Base-by-base conservation (phyloP, 2,888 invertebrate species). In the Agrotis puta region DNA sequence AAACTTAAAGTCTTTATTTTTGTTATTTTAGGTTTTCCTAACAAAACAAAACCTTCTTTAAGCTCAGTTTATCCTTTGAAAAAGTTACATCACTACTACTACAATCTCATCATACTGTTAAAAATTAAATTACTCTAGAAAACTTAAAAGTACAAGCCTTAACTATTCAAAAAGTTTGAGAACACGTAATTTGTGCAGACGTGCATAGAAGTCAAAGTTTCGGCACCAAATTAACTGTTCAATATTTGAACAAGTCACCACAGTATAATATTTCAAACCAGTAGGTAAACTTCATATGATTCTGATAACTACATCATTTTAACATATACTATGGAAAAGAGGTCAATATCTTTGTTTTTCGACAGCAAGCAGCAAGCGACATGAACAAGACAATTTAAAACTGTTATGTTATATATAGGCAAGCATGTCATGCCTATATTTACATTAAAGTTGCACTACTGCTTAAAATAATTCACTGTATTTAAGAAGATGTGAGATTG, bases 161-260 rank as follows among this genome's bases (percentile, higher is more conserved):
- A 45, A 33, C 14, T 53, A 45, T 22, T 45, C 53, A 11, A 68
- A 47, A 68, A 43, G 2, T 24, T 70, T 18, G 2, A 0, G 9
- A 39, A 47, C 27, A 20, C 11, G 9, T 43, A 59, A 71, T 70
- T 50, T 27, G 20, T 59, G n/a, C 50, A 59, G 20, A 24, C 14
- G 43, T 58, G 24, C 43, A 43, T 50, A 18, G 20, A 7, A 24
- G 20, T 43, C 48, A 50, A 58, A 50, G 24, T 72, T 58, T 50
- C 27, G 20, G 3, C 47, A 71, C 47, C 48, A 39, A 70, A 71
- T 71, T 71, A 50, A 43, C 47, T n/a, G 20, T 18, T 43, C 22
- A 43, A 50, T 71, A 43, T 50, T 71, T 71, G 48, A 58, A 27
- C 27, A 7, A 47, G 39, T 4, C 20, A 16, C 18, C 45, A 50